phyloP scores from a whole-genome alignment of 2,888 invertebrate species.

The Agrochola macilenta region DNA sequence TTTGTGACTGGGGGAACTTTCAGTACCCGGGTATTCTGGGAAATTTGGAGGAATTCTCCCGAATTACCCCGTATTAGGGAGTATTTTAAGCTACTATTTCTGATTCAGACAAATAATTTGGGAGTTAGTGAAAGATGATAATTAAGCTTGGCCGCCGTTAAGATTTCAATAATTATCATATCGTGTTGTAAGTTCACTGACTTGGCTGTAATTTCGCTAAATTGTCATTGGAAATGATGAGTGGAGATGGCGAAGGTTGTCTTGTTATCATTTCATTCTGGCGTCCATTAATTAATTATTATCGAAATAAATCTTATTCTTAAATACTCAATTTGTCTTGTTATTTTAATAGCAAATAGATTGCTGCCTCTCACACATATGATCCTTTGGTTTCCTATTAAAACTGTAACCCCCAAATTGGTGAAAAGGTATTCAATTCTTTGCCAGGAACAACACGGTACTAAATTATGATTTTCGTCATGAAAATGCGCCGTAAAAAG shows the following conservation, averaged over 20 bases:
- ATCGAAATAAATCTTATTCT: not conserved
- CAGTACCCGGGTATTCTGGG: not conserved
- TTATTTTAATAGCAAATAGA: not conserved
- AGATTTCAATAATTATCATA: slow-evolving; percentile 17
- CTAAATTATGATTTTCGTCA: not conserved
- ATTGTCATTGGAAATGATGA: slow-evolving; percentile 1
- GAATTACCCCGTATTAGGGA: not conserved
- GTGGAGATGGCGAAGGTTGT: not conserved
- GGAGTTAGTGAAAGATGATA: slow-evolving; percentile 20
- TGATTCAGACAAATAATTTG: slow-evolving; percentile 29
- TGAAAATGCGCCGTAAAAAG: slow-evolving; percentile 23
- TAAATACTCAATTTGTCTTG: not conserved
- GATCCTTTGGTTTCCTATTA: not conserved
- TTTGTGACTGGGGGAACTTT: slow-evolving; percentile 16
- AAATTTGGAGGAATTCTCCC: not conserved
- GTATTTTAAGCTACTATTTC: slow-evolving; percentile 18
- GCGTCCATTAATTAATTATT: not conserved
- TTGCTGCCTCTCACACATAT: not conserved
- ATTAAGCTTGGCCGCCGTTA: slow-evolving; percentile 9
- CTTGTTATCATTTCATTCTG: not conserved
- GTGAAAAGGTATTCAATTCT: not conserved
- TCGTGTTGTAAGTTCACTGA: slow-evolving; percentile 10
- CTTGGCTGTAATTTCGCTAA: slow-evolving; percentile 18
- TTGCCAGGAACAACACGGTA: not conserved
- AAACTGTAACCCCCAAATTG: not conserved